Conservation (phyloP, 2,797 vertebrate species). For the Melanotaenia parkinsoni region DNA sequence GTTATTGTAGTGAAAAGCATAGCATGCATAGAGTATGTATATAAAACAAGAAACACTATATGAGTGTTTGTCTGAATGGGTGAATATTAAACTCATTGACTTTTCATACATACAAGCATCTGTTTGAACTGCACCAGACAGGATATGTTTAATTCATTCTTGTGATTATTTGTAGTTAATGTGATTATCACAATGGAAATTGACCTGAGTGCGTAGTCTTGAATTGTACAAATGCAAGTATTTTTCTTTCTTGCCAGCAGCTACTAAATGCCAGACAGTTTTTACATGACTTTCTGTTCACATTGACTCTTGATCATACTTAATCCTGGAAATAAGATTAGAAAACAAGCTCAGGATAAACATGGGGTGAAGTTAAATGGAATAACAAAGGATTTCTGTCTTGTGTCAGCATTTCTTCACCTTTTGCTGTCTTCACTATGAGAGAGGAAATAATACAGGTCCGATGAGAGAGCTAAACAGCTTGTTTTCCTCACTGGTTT, state of each 20-base stretch:
- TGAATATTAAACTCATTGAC: too few relatives aligned
- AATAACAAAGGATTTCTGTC: background rate
- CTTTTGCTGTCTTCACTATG: conserved; percentile 31
- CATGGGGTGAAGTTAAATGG: conserved; percentile 2
- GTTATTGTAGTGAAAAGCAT: too few relatives aligned
- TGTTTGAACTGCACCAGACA: too few relatives aligned
- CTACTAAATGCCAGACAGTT: background rate
- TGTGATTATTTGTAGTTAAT: too few relatives aligned
- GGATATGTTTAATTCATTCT: too few relatives aligned
- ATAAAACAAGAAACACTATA: too few relatives aligned
- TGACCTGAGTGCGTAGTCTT: background rate
- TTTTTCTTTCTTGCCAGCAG: background rate
- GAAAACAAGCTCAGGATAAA: conserved; percentile 7
- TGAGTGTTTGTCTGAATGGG: too few relatives aligned
- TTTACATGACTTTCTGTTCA: conserved; percentile 1
- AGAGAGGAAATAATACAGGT: conserved; percentile 37
- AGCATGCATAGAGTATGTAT: too few relatives aligned
- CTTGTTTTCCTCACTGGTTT: conserved; percentile 51
- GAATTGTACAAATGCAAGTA: background rate
- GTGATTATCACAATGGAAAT: too few relatives aligned
- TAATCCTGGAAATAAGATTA: background rate
- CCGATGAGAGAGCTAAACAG: conserved; percentile 28
- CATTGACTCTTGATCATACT: background rate
- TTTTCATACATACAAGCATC: too few relatives aligned
- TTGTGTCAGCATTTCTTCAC: conserved; percentile 7